phyloP scores from a whole-genome alignment of 2,113 vertebrate species.

The Bothrops jararaca region DNA sequence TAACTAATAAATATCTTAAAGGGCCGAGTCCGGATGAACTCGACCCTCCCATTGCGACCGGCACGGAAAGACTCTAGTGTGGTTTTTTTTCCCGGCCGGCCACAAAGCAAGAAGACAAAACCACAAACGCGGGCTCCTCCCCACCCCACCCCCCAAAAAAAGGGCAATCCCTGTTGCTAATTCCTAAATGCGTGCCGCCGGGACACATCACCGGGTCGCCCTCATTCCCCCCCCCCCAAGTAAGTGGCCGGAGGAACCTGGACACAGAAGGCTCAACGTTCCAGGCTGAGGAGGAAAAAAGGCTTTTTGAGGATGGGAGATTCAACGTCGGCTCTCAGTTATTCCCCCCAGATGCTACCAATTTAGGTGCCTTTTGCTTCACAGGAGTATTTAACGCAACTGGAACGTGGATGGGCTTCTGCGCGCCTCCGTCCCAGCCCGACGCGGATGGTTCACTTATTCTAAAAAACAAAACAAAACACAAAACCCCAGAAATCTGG shows the following conservation, averaged over 20 bases:
- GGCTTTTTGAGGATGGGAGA: not conserved
- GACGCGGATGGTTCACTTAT: not conserved
- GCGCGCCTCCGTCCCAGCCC: not conserved
- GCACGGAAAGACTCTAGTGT: slow-evolving; percentile 26
- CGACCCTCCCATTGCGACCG: slow-evolving; percentile 56
- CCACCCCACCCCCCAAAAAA: no score
- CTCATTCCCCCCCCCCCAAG: slow-evolving; percentile 20
- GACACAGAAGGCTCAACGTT: not conserved
- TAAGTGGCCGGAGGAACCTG: not conserved
- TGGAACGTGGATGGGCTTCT: not conserved
- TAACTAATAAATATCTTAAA: slow-evolving; percentile 90
- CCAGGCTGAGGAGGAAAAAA: not conserved
- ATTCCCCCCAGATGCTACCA: not conserved
- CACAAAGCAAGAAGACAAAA: slow-evolving; percentile 46
- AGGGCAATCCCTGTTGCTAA: not conserved
- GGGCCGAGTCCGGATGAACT: slow-evolving; percentile 68
- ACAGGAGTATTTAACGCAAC: not conserved
- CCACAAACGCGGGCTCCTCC: slow-evolving; percentile 9
- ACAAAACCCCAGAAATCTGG: not conserved
- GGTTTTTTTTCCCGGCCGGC: slow-evolving; percentile 41
- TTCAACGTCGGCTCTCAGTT: not conserved
- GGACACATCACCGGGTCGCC: not conserved
- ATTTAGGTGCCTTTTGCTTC: not conserved
- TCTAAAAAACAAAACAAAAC: no score
- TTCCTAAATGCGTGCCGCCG: not conserved